Base-by-base conservation (phyloP, 2,113 vertebrate genomes). In the Dryoscopus gambensis region DNA sequence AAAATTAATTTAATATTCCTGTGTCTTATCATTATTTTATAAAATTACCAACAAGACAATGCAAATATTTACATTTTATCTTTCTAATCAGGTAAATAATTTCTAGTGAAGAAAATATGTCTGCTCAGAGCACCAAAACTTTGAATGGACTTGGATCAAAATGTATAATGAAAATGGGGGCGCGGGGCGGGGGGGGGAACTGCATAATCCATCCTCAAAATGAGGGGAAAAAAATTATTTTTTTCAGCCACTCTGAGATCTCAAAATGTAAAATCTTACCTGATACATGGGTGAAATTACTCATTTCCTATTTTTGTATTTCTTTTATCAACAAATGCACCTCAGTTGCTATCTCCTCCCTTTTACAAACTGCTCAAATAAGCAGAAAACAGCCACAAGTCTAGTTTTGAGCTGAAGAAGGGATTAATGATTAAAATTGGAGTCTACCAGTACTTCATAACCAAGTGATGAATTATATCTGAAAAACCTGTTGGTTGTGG, bases 101-200 rank as follows among this genome's bases (percentile, higher is more conserved):
- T 69, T 67, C 30, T 35, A 56, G 30, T 17, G 47, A 75, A 75
- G 40, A 89, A 89, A 94, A 87, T 17, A 42, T 1, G 4, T 2
- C 35, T 62, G 17, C 11, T 86, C 21, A 82, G 49, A 71, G 24
- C 42, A 87, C 8, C 31, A 91, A 64, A 81, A 78, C 12, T 42
- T 89, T 52, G 33, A 81, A 82, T 11, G 7, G 6, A 65, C 35
- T 63, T 65, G 11, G 30, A 78, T 37, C 18, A 80, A 84, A 80
- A 74, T 8, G n/a, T 0, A 28, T 18, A 37, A 71, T 39, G 28
- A 42, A 62, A 57, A 28, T 1, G 4, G 2, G 2, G 9, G 44
- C n/a, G n/a, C 1, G 6, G 11, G 7, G 5, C 2, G 2, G 4
- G 2, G 2, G 4, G 20, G 46, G 8, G 7, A 53, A 12, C 17